phyloP scores from a whole-genome alignment of 2,113 vertebrate genomes.

The Monarcha castaneiventris region DNA sequence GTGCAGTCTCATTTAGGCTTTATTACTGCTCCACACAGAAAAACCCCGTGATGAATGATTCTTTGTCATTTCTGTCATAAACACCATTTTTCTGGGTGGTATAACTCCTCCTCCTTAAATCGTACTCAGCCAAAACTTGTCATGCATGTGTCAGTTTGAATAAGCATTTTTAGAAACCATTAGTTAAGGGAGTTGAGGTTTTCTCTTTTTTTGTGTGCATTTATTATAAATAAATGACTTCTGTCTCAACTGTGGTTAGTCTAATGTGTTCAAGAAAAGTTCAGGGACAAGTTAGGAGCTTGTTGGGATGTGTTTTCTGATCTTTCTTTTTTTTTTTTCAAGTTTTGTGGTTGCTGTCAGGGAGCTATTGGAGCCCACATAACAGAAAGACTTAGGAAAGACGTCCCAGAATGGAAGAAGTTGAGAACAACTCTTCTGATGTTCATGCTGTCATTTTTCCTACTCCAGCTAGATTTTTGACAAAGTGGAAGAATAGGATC shows the following conservation, averaged over 20 bases:
- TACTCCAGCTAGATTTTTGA: neutral
- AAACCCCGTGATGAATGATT: slow-evolving; percentile 66
- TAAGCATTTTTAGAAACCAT: slow-evolving; percentile 59
- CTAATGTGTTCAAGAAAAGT: neutral
- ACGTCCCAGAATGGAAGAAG: neutral
- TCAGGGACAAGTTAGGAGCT: neutral
- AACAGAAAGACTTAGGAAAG: neutral
- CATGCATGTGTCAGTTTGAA: slow-evolving; percentile 50
- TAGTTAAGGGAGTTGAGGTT: slow-evolving; percentile 31
- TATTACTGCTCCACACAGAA: slow-evolving; percentile 60
- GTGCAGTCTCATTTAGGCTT: slow-evolving; percentile 65
- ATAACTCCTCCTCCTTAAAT: slow-evolving; percentile 38
- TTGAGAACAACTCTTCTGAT: neutral
- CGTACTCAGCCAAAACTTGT: slow-evolving; percentile 27
- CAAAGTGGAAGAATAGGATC: neutral
- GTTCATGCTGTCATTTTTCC: neutral
- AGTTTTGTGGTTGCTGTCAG: neutral
- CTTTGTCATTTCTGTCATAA: slow-evolving; percentile 69
- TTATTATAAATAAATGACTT: slow-evolving; percentile 8
- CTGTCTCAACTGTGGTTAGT: neutral
- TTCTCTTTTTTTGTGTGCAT: neutral
- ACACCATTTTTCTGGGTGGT: slow-evolving; percentile 62
- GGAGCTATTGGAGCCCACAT: neutral
- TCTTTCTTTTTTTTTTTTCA: neutral
- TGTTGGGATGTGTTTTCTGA: neutral